Percentiles rank a stretch among this genome's conserved stretches.
Conservation (phyloP, 2,888 invertebrate genomes). For the Coenonympha glycerion region DNA sequence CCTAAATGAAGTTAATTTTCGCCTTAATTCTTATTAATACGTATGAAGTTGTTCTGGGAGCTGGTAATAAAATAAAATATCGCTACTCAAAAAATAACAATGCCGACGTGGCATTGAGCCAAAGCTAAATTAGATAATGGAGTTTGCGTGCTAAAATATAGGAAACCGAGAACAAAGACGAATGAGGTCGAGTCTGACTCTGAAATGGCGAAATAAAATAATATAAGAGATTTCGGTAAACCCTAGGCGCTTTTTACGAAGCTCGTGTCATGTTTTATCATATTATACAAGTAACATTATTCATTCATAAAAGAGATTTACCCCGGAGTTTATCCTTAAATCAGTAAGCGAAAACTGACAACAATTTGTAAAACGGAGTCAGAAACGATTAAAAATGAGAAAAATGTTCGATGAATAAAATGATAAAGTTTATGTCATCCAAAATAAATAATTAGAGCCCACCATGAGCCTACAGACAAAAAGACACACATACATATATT, state of each 20-base stretch:
- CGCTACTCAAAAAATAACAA: conserved; percentile 65
- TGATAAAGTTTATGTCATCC: too few relatives aligned
- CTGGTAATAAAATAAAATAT: conserved; percentile 67
- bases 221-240: conserved; percentile 52
- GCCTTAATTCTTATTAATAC: too few relatives aligned
- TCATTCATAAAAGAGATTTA: not conserved
- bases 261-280: not conserved
- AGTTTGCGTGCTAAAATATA: conserved; percentile 77
- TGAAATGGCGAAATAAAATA: conserved; percentile 70
- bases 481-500: too few relatives aligned
- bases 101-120: conserved; percentile 72
- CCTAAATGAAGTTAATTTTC: too few relatives aligned
- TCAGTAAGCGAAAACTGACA: too few relatives aligned
- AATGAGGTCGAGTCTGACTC: conserved; percentile 70
- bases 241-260: conserved; percentile 34
- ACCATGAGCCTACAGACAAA: too few relatives aligned
- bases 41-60: too few relatives aligned
- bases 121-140: conserved; percentile 77
- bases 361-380: too few relatives aligned
- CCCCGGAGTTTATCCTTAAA: not conserved
- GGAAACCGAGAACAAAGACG: conserved; percentile 76
- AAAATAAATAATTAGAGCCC: too few relatives aligned
- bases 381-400: too few relatives aligned
- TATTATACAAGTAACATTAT: not conserved
- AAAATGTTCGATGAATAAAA: too few relatives aligned